Evolutionary conservation across 2,797 vertebrate species (phyloP).

Genomic region (Enteromius paludinosus): DNA sequence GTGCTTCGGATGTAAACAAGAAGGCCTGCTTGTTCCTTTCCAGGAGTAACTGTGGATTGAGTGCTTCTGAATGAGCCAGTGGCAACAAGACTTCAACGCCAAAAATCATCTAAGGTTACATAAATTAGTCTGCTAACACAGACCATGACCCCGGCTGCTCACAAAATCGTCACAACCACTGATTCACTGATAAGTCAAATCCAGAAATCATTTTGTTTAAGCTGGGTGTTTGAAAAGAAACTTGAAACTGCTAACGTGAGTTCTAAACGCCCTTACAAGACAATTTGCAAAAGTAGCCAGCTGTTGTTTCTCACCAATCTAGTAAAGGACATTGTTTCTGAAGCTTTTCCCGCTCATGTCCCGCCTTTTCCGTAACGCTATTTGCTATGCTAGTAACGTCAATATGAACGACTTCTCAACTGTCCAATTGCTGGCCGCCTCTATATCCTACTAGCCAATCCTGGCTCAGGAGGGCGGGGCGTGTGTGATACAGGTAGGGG

Average conservation of each 20-base stretch:
- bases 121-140: background rate
- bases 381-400: background rate
- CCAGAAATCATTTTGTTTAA: background rate
- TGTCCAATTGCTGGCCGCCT: background rate
- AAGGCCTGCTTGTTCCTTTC: background rate
- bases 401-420: background rate
- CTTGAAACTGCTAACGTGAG: background rate
- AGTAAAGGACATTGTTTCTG: background rate
- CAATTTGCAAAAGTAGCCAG: background rate
- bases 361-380: background rate
- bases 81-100: conserved; percentile 4
- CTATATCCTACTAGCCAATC: conserved; percentile 6
- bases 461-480: background rate
- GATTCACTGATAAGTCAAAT: background rate
- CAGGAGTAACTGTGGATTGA: background rate
- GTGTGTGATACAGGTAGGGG: background rate
- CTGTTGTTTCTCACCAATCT: background rate
- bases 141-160: background rate
- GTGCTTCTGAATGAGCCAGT: background rate
- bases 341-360: background rate
- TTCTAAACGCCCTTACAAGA: background rate
- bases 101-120: background rate
- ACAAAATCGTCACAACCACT: background rate
- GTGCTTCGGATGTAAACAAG: conserved; percentile 20
- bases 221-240: background rate